Conservation (phyloP, 2,888 invertebrate genomes). For the Diaperis boleti region DNA sequence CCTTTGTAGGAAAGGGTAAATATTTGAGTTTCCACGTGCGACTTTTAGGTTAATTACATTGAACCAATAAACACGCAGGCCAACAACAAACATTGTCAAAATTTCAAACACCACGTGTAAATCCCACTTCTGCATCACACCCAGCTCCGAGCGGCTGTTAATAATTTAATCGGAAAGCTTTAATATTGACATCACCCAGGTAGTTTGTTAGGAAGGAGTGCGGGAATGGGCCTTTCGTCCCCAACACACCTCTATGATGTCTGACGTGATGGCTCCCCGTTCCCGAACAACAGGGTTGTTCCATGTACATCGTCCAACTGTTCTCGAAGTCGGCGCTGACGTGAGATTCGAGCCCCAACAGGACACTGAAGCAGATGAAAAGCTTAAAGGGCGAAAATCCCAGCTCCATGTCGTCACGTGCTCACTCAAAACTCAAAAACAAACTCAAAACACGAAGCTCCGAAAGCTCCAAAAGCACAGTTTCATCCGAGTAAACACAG, state of each 20-base stretch:
- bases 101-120: slow-evolving; percentile 1
- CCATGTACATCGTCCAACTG: slow-evolving; percentile 76
- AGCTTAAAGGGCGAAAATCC: slow-evolving; percentile 46
- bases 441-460: background rate
- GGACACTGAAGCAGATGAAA: slow-evolving; percentile 53
- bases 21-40: background rate
- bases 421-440: slow-evolving; percentile 35
- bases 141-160: background rate
- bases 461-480: background rate
- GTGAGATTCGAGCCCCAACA: slow-evolving; percentile 49
- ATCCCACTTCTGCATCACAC: background rate
- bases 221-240: too few species aligned
- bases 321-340: slow-evolving; percentile 70
- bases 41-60: slow-evolving; percentile 6
- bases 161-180: background rate
- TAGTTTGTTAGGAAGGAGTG: too few species aligned
- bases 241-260: slow-evolving; percentile 71
- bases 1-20: background rate
- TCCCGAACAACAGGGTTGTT: slow-evolving; percentile 75
- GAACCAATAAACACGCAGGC: background rate
- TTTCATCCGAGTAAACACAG: background rate
- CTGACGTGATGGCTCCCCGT: slow-evolving; percentile 71
- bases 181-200: too few species aligned
- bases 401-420: slow-evolving; percentile 54
- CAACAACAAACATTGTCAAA: background rate